Evolutionary conservation across 2,797 vertebrate genomes (phyloP).

Genomic region (Antrozous pallidus): DNA sequence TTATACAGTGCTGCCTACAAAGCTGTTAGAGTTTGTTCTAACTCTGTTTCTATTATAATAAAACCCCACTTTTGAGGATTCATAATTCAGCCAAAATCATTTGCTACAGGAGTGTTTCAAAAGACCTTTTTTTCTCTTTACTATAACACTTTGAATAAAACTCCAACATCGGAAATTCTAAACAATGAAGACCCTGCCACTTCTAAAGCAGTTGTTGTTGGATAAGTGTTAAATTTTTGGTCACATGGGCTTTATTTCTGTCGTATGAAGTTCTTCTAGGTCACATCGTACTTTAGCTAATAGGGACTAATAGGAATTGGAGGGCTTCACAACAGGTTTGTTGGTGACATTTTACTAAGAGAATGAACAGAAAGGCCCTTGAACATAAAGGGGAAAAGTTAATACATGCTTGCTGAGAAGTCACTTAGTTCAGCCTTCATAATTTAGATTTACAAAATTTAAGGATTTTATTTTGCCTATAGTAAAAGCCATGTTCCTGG

Average conservation of each 20-base stretch:
- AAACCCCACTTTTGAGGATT: slow-evolving; percentile 62
- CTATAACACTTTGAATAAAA: slow-evolving; percentile 65
- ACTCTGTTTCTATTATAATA: slow-evolving; percentile 65
- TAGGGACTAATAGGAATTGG: slow-evolving; percentile 48
- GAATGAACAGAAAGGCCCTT: slow-evolving; percentile 47
- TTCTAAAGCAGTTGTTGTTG: slow-evolving; percentile 56
- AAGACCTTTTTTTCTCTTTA: slow-evolving; percentile 42
- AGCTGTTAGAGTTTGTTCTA: slow-evolving; percentile 39
- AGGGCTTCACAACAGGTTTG: slow-evolving; percentile 50
- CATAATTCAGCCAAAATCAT: slow-evolving; percentile 77
- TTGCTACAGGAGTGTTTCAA: slow-evolving; percentile 67
- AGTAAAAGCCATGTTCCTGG: not conserved
- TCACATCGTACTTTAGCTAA: slow-evolving; percentile 63
- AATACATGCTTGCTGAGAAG: slow-evolving; percentile 34
- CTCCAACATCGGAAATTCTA: slow-evolving; percentile 65
- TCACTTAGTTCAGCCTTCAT: slow-evolving; percentile 16
- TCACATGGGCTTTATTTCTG: slow-evolving; percentile 58
- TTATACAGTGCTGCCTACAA: slow-evolving; percentile 32
- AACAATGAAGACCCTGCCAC: slow-evolving; percentile 54
- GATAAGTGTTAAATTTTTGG: slow-evolving; percentile 55
- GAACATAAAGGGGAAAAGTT: slow-evolving; percentile 42
- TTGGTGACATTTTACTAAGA: slow-evolving; percentile 61
- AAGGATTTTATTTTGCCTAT: slow-evolving; percentile 39
- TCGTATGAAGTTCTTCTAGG: slow-evolving; percentile 53
- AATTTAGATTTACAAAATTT: slow-evolving; percentile 35